Conservation (phyloP, 2,797 vertebrate genomes). For the Salmo trutta region DNA sequence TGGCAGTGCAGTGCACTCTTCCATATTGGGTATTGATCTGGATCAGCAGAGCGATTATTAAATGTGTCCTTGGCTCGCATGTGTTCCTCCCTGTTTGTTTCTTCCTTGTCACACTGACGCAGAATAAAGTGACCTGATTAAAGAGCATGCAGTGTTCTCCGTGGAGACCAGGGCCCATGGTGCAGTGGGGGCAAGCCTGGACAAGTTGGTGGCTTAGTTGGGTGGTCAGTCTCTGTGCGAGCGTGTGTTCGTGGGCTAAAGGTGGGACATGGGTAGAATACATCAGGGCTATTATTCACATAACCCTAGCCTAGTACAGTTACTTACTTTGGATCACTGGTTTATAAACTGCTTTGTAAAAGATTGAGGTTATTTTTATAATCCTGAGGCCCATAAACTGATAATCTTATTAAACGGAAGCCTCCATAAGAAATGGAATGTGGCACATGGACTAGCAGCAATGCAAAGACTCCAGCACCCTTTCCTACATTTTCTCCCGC, state of each 20-base stretch:
- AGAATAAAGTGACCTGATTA: background rate
- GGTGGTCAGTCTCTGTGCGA: background rate
- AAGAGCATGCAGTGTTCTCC: constrained; percentile 16
- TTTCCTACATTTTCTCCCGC: background rate
- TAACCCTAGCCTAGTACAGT: background rate
- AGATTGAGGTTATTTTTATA: background rate
- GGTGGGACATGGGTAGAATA: background rate
- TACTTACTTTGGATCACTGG: background rate
- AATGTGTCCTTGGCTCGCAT: constrained; percentile 10
- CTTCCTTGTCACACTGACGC: constrained; percentile 6
- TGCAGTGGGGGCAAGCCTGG: constrained; percentile 40
- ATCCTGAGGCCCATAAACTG: background rate
- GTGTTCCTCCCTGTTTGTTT: background rate
- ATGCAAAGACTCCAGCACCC: constrained; percentile 23
- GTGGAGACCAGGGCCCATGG: constrained; percentile 25
- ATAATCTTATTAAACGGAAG: constrained; percentile 4
- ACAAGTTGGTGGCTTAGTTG: constrained; percentile 40
- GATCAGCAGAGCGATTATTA: constrained; percentile 9
- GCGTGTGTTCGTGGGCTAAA: background rate
- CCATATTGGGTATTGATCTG: constrained; percentile 15
- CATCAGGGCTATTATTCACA: too few species aligned
- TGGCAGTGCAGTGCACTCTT: background rate
- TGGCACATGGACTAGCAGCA: constrained; percentile 22
- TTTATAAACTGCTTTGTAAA: constrained; percentile 5
- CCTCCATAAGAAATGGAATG: constrained; percentile 51